These are phyloP conservation scores for Hyla sarda DNA, from an alignment of 2,113 vertebrate genomes.

Conservation along the genomic window DNA sequence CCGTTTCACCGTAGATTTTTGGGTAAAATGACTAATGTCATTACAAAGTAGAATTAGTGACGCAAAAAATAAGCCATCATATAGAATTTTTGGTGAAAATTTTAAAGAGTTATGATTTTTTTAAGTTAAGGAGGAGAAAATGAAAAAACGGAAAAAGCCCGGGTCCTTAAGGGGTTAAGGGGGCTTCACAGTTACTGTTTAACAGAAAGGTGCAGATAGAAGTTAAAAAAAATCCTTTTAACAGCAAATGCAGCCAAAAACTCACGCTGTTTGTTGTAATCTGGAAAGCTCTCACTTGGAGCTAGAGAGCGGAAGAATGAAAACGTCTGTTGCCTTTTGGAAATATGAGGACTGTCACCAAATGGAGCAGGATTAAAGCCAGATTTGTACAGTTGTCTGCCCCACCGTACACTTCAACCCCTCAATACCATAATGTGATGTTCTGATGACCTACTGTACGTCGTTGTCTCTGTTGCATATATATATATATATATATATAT, in stretches of 20 bases:
- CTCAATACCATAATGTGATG: background rate
- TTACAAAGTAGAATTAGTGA: too few relatives aligned
- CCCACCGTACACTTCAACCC: background rate
- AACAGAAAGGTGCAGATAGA: background rate
- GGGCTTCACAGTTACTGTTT: too few relatives aligned
- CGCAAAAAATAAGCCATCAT: too few relatives aligned
- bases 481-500: too few relatives aligned
- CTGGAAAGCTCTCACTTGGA: conserved; percentile 26
- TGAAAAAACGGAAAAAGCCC: too few relatives aligned
- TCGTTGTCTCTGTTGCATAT: too few relatives aligned
- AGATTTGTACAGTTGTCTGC: conserved; percentile 38
- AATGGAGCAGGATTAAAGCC: conserved; percentile 27
- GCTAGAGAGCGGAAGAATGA: background rate
- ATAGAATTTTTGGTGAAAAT: too few relatives aligned
- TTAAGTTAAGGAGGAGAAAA: too few relatives aligned
- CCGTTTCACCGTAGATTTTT: too few relatives aligned
- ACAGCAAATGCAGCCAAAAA: background rate
- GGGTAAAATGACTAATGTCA: too few relatives aligned
- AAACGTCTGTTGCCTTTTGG: conserved; percentile 47
- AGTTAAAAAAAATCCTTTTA: conserved; percentile 1
- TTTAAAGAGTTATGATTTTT: too few relatives aligned
- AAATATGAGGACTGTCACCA: conserved; percentile 28
- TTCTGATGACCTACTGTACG: background rate
- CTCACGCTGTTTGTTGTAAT: background rate
- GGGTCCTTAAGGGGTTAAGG: too few relatives aligned